Percentiles rank a stretch among this genome's conserved stretches.
These are phyloP conservation scores for Centropus bengalensis DNA, from an alignment of 2,113 vertebrate genomes.

Conservation along the genomic window DNA sequence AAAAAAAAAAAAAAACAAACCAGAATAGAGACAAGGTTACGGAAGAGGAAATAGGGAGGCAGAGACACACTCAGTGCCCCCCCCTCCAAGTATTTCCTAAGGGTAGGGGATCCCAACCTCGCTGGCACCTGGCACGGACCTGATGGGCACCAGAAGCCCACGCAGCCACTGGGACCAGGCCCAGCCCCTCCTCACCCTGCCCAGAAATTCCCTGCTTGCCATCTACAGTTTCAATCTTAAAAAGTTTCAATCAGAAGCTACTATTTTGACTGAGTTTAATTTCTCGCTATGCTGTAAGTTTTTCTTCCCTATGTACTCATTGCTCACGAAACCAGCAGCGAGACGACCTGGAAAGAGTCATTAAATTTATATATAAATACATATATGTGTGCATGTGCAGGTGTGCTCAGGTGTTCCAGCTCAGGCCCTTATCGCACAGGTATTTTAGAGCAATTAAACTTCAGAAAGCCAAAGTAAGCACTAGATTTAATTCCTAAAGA, in stretches of 20 bases:
- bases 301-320: not conserved
- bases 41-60: not conserved
- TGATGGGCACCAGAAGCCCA: accelerated
- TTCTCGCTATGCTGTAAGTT: accelerated
- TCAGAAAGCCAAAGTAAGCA: not conserved
- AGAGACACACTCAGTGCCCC: not conserved
- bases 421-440: accelerated
- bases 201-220: not conserved
- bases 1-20: accelerated
- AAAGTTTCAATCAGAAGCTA: not conserved
- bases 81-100: not conserved
- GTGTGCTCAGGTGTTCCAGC: no score
- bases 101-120: not conserved
- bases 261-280: not conserved
- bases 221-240: not conserved
- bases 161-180: not conserved
- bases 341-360: not conserved
- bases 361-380: not conserved
- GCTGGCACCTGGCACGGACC: not conserved
- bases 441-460: not conserved
- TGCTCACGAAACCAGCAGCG: accelerated
- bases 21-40: not conserved
- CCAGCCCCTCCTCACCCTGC: accelerated
- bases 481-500: not conserved
- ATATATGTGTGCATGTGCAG: accelerated